These are phyloP conservation scores for Melanotaenia maccullochi DNA, from an alignment of 2,797 vertebrate genomes.

Conservation along the genomic window DNA sequence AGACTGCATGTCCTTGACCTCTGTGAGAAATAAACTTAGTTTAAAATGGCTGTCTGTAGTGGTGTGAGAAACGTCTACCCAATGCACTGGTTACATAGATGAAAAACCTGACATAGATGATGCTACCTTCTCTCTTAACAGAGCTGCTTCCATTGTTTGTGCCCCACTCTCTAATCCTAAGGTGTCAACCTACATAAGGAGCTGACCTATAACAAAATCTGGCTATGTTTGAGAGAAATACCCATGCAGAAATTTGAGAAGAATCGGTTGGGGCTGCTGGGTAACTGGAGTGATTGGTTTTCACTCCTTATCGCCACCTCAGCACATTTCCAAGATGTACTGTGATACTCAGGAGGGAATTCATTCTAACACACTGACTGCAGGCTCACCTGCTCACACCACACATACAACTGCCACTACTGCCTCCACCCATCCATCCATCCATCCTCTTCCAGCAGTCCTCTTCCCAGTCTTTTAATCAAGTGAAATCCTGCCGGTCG, in stretches of 20 bases:
- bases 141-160: conserved; percentile 1
- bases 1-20: conserved; percentile 71
- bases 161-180: not conserved
- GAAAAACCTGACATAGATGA: not conserved
- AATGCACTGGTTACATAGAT: conserved; percentile 9
- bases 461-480: conserved; percentile 35
- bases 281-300: conserved; percentile 67
- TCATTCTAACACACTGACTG: conserved; percentile 57
- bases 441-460: conserved; percentile 1
- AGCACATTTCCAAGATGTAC: conserved; percentile 67
- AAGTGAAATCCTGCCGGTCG: conserved; percentile 46
- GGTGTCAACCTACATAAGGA: conserved; percentile 25
- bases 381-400: conserved; percentile 17
- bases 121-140: not conserved
- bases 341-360: conserved; percentile 53
- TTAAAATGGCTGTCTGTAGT: conserved; percentile 36
- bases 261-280: conserved; percentile 40
- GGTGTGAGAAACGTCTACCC: conserved; percentile 21
- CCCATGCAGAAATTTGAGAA: conserved; percentile 45
- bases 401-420: conserved; percentile 18
- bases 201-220: conserved; percentile 45
- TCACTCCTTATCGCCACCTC: conserved; percentile 69
- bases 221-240: conserved; percentile 45
- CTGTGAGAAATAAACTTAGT: conserved; percentile 55
- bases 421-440: conserved; percentile 16